Evolutionary conservation across 2,113 vertebrate species (phyloP).

Genomic region (Clarias magur): DNA sequence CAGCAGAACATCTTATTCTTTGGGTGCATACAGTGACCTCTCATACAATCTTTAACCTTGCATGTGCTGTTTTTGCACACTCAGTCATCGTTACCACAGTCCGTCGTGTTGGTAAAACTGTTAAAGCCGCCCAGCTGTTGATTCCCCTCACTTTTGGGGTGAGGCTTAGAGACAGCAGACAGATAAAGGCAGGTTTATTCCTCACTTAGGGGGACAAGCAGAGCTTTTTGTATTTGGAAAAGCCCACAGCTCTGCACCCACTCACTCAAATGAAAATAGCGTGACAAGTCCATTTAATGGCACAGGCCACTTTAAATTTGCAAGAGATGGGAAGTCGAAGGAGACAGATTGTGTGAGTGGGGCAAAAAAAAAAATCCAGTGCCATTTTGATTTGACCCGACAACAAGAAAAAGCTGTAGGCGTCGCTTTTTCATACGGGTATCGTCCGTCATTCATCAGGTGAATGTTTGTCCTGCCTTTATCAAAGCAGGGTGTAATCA

Average conservation of each 20-base stretch:
- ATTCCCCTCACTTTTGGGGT: background rate
- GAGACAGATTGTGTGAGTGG: constrained; percentile 22
- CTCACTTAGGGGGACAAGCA: constrained; percentile 15
- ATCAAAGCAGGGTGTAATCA: constrained; percentile 6
- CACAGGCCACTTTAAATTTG: constrained; percentile 50
- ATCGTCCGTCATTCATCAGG: constrained; percentile 62
- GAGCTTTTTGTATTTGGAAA: constrained; percentile 36
- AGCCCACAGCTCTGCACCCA: constrained; percentile 35
- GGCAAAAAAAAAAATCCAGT: background rate
- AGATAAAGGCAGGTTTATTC: constrained; percentile 29
- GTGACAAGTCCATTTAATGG: constrained; percentile 49
- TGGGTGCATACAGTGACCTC: background rate
- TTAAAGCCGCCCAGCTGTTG: constrained; percentile 9
- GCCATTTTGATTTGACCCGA: constrained; percentile 51
- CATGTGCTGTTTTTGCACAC: background rate
- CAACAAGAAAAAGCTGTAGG: constrained; percentile 46
- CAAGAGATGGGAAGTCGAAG: constrained; percentile 37
- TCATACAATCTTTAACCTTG: background rate
- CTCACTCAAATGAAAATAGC: constrained; percentile 44
- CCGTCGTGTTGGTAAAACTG: background rate
- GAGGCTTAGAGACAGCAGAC: constrained; percentile 25
- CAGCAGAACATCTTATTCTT: background rate
- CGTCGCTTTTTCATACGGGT: constrained; percentile 52
- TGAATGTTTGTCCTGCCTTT: constrained; percentile 45
- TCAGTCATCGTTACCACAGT: background rate